Evolutionary conservation across 2,888 invertebrate species (phyloP), one percentile per base, ranked within the genome.

Genomic region (Hirudinaria manillensis): DNA sequence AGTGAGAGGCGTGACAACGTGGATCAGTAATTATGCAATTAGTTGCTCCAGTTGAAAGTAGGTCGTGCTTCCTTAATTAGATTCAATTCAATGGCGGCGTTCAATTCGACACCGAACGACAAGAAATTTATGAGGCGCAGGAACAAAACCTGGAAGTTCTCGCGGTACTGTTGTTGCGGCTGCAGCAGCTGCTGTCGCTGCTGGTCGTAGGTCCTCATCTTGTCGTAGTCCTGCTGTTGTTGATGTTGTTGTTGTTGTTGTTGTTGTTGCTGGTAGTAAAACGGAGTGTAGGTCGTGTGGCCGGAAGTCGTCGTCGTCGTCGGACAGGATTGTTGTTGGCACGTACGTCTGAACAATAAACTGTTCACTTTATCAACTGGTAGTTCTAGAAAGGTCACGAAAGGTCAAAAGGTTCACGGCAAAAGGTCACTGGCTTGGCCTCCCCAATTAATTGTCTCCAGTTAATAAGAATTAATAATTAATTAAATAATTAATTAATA

Each of bases 171-270:
- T 10, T 7, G 61, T 19, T 61, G 53, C 21, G 13, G 53, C 53
- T 53, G 53, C 53, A 16, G 61, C 61, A 27, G 61, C 19, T 16
- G 61, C 24, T 61, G 61, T 7, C 29, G 61, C 61, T 61, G 61
- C 19, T 27, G 29, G 24, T 61, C 61, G 61, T 61, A 61, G 10
- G 61, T 61, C 10, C 61, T 24, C 29, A 61, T 24, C 61, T 61
- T 61, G 61, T 61, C 61, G 61, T n/a, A 24, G 13, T 61, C 61
- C n/a, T 61, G 61, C 19, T 61, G 61, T 10, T 61, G 61, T 45
- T 45, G 45, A 6, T 36, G 56, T 27, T 56, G 56, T 16, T 56
- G 56, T 56, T 56, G 56, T 29, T 61, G 61, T 29, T 27, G 29
- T 61, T 61, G 61, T 10, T 61, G 61, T 29, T 61, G 61, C 6